Evolutionary conservation across 2,888 invertebrate genomes (phyloP).

Genomic region (Matsumyia berberina): DNA sequence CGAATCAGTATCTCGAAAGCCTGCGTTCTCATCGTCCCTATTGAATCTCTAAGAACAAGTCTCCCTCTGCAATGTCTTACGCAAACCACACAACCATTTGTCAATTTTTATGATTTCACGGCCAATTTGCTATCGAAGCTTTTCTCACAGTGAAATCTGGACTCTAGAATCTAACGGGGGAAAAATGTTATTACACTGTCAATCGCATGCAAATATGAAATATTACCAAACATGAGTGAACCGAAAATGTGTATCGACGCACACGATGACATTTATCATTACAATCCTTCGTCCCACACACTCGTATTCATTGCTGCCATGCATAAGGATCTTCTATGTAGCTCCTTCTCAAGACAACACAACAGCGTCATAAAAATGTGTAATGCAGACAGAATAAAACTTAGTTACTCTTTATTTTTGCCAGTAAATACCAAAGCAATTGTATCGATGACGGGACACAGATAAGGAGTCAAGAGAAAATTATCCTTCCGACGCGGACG

Average conservation of each 20-base stretch:
- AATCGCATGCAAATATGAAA: constrained; percentile 67
- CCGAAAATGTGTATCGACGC: constrained; percentile 42
- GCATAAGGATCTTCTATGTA: constrained; percentile 32
- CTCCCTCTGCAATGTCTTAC: constrained; percentile 6
- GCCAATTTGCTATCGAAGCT: constrained; percentile 56
- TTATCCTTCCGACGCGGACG: constrained; percentile 56
- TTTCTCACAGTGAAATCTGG: constrained; percentile 61
- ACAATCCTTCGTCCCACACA: constrained; percentile 6
- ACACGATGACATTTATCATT: constrained; percentile 64
- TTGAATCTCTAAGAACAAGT: constrained; percentile 9
- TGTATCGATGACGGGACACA: constrained; percentile 65
- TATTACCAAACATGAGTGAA: constrained; percentile 48
- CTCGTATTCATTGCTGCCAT: constrained; percentile 20
- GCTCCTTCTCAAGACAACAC: background rate
- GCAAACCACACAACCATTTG: constrained; percentile 47
- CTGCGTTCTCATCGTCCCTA: no score
- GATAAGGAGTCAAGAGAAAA: constrained; percentile 62
- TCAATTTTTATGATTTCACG: constrained; percentile 56
- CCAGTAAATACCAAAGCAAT: constrained; percentile 27
- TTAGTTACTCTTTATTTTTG: constrained; percentile 35
- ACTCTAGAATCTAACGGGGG: constrained; percentile 12
- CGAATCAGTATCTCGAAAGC: no score
- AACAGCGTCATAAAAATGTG: constrained; percentile 41
- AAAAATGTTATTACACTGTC: constrained; percentile 60
- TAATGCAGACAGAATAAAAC: constrained; percentile 52